Evolutionary conservation across 2,113 vertebrate genomes (phyloP).

Genomic region (Microtus ochrogaster): DNA sequence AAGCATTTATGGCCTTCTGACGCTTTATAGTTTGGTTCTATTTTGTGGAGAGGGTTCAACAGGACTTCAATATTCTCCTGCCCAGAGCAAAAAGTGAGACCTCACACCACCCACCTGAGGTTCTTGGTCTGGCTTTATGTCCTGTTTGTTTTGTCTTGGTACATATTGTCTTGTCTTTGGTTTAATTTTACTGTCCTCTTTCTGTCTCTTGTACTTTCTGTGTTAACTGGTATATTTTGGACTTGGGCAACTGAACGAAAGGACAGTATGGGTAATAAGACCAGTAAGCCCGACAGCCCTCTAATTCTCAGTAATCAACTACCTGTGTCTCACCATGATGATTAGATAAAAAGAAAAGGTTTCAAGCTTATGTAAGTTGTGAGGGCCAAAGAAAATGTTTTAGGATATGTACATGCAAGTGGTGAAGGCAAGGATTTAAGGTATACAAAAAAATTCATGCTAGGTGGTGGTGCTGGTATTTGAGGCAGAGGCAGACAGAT

Average conservation of each 20-base stretch:
- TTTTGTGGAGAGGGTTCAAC: not conserved
- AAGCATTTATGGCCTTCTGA: not conserved
- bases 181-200: not conserved
- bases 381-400: not conserved
- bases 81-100: not conserved
- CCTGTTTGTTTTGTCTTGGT: not conserved
- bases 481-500: no score
- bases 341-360: not conserved
- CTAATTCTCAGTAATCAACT: not conserved
- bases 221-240: no score
- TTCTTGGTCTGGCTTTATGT: not conserved
- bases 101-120: not conserved
- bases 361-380: not conserved
- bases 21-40: not conserved
- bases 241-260: no score
- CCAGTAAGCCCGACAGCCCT: no score
- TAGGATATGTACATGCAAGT: not conserved
- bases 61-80: not conserved
- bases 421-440: not conserved
- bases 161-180: no score
- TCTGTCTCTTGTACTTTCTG: no score
- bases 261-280: no score
- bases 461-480: no score
- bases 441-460: not conserved
- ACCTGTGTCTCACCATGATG: not conserved